Percentiles rank a stretch among this genome's conserved stretches.
Conservation (phyloP, 2,113 vertebrate species). For the Panurus biarmicus region DNA sequence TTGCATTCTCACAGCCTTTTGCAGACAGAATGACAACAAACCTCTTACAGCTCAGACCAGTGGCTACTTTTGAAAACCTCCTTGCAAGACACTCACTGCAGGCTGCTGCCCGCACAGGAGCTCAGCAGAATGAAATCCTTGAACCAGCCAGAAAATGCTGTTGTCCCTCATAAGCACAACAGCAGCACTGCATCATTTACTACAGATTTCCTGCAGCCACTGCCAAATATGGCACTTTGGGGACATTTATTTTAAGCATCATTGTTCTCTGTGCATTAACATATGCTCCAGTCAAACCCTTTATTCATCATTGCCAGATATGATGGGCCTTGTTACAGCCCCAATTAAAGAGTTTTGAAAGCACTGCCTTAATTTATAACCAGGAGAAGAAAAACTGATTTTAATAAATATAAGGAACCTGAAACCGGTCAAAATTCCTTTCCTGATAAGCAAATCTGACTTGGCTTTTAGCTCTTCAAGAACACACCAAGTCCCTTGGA, state of each 20-base stretch:
- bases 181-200: background rate
- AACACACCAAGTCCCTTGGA: background rate
- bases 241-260: slow-evolving; percentile 2
- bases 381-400: background rate
- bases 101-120: background rate
- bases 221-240: slow-evolving; percentile 14
- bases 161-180: background rate
- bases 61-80: background rate
- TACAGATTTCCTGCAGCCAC: background rate
- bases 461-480: background rate
- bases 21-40: background rate
- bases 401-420: background rate
- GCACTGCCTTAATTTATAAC: background rate
- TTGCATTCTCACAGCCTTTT: background rate
- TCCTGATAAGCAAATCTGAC: background rate
- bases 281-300: slow-evolving; percentile 8
- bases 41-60: background rate
- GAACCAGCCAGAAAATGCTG: background rate
- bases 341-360: slow-evolving; percentile 7
- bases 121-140: background rate
- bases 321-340: background rate
- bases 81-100: background rate
- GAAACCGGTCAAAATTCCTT: background rate
- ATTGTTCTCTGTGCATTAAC: slow-evolving; percentile 7
- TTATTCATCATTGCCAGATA: background rate